Base-by-base conservation (phyloP, 1,140 invertebrate genomes). In the Megalonaias nervosa region DNA sequence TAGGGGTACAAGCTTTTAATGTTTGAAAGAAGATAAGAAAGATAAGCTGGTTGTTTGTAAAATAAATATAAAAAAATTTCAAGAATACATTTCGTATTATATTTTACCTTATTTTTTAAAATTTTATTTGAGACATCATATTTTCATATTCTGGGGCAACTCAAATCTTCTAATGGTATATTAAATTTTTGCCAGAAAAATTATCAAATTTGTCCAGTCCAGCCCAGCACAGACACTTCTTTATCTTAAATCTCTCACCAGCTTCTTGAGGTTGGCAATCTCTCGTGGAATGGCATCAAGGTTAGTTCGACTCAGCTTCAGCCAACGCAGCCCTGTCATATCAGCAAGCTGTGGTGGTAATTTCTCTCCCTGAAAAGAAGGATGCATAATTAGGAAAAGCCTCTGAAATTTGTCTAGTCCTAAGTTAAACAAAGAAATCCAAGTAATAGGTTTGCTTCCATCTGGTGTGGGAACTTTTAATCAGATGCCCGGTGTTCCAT, bases 291-390 rank as follows among this genome's bases (percentile, higher is more conserved):
- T 95, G 89, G 95, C 94, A 57, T 93, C 93, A 57, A 99, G 92
- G 85, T 95, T 94, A 79, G 98, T 97, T 89, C 94, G 94, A 90
- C 99, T 97, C 77, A 99, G 92, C 89, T 97, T 97, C n/a, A 99
- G 93, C 98, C 98, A 99, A 93, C 98, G 96, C 71, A 99, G 94
- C 21, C 97, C 97, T 72, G 96, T 96, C 98, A 99, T 99, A 71
- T 97, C 94, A 78, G 95, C 94, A 80, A 99, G 95, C 77, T 97
- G 95, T 87, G 94, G 93, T 62, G 98, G 98, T 74, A 89, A 89
- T 26, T 73, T 67, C n/a, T 66, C 57, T 12, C 64, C 66, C 76
- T 77, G 56, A 31, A 65, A 67, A 21, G n/a, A 65, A 62, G 13
- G 26, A 61, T 17, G 62, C 9, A 26, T 14, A 71, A 71, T 38